Evolutionary conservation across 2,888 invertebrate genomes (phyloP), one percentile per base, ranked within the genome.

Genomic region (Griposia aprilina): DNA sequence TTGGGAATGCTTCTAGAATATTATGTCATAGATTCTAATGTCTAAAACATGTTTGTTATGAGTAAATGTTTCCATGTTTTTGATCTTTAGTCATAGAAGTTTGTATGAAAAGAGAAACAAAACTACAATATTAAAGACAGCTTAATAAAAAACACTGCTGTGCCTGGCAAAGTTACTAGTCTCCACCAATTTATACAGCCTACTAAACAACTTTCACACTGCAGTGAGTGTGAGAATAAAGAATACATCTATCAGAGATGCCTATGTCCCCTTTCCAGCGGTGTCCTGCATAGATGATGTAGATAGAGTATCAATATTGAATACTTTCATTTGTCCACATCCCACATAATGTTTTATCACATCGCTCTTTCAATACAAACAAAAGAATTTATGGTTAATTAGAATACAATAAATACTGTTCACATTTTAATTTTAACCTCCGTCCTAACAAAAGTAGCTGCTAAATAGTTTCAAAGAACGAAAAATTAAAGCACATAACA

Each of bases 351-450:
- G 2, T 62, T 26, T 26, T 13, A 55, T 48, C 5, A 57, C n/a
- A 1, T 26, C 0, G 1, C 26, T 48, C 2, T 6, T 26, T 63
- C 20, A 55, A n/a, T 45, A 41, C 11, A 57, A 74, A 41, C 50
- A 74, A 77, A 50, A 62, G 10, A 62, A 63, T 36, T 72, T 17
- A 13, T n/a, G 20, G 30, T 50, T 74, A 65, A 81, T 74, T 75
- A 65, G 30, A 81, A 74, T 63, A 50, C 81, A 57, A 26, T 41
- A 62, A 70, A 78, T 78, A 41, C 75, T 48, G 63, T 74, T 74
- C 20, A 15, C n/a, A 26, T n/a, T 59, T 48, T n/a, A 30, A 30
- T 59, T 80, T 23, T 26, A 55, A 30, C 36, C 11, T n/a, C 41
- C 60, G 69, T 52, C 41, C 8, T 59, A 57, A 41, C 20, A n/a